Conservation (phyloP, 2,888 invertebrate species). For the Seira ritae region DNA sequence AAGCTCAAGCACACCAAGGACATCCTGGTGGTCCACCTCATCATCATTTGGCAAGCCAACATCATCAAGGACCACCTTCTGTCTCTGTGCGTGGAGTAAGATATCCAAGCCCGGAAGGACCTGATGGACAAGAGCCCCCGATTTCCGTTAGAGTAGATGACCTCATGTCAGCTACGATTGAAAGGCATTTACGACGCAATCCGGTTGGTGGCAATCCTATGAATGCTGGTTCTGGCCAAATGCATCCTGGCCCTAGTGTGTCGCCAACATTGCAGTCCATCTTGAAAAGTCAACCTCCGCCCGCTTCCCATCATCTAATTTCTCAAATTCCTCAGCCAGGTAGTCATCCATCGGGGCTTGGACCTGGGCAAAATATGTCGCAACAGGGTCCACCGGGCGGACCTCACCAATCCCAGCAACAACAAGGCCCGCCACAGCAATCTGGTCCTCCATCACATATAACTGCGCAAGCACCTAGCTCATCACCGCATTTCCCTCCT, state of each 20-base stretch:
- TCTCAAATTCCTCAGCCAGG: slow-evolving; percentile 66
- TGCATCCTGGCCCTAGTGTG: slow-evolving; percentile 72
- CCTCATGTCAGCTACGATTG: slow-evolving; percentile 89
- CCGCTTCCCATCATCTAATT: slow-evolving; percentile 53
- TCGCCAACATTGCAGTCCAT: slow-evolving; percentile 74
- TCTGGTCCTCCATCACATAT: slow-evolving; percentile 76
- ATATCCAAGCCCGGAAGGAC: slow-evolving; percentile 73
- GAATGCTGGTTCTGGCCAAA: slow-evolving; percentile 32
- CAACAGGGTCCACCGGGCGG: slow-evolving; percentile 73
- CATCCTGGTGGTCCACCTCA: slow-evolving; percentile 28
- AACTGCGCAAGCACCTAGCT: slow-evolving; percentile 44
- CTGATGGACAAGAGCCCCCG: slow-evolving; percentile 77
- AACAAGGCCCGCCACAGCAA: slow-evolving; percentile 39
- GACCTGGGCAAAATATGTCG: neutral
- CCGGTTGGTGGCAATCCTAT: slow-evolving; percentile 57
- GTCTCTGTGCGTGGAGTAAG: slow-evolving; percentile 39
- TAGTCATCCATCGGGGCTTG: slow-evolving; percentile 57
- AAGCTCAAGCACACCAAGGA: slow-evolving; percentile 26
- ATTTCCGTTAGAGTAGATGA: slow-evolving; percentile 84
- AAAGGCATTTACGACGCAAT: slow-evolving; percentile 80
- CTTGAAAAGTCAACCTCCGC: slow-evolving; percentile 73
- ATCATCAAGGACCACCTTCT: slow-evolving; percentile 42
- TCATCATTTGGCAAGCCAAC: slow-evolving; percentile 34
- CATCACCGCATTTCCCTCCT: slow-evolving; percentile 52
- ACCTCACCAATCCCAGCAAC: slow-evolving; percentile 19